These are phyloP conservation scores for Limnodromus scolopaceus DNA, from an alignment of 2,797 vertebrate genomes.

Conservation along the genomic window DNA sequence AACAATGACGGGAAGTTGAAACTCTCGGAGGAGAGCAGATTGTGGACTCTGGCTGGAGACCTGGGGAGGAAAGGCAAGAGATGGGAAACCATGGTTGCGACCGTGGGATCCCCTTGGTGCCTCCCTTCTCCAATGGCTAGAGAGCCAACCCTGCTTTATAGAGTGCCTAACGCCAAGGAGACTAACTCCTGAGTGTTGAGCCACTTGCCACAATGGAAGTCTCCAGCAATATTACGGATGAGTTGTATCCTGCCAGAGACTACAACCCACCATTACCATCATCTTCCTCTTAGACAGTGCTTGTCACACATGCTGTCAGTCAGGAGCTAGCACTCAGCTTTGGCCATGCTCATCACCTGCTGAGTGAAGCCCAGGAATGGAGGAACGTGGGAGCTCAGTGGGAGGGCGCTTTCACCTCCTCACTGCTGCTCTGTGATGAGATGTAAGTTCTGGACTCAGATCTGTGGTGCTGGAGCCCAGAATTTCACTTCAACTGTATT, in stretches of 20 bases:
- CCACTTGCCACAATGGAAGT: neutral
- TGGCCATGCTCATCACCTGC: neutral
- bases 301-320: neutral
- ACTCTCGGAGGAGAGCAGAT: neutral
- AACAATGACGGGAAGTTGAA: neutral
- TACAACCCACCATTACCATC: neutral
- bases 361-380: neutral
- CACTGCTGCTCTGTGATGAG: neutral
- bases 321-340: neutral
- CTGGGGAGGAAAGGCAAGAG: neutral
- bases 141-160: neutral
- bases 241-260: neutral
- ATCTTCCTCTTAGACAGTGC: neutral
- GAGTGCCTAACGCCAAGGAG: neutral
- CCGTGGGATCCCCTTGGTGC: neutral
- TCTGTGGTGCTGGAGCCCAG: neutral
- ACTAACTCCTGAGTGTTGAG: neutral
- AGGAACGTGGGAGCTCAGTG: neutral
- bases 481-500: neutral
- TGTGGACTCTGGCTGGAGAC: neutral
- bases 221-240: neutral
- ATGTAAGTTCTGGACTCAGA: neutral
- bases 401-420: neutral
- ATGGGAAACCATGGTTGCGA: neutral
- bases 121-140: accelerated